A percentile compares a stretch with the other conserved stretches of the same genome.
These are phyloP conservation scores for Anolis sagrei DNA, from an alignment of 2,113 vertebrate genomes.

Conservation along the genomic window DNA sequence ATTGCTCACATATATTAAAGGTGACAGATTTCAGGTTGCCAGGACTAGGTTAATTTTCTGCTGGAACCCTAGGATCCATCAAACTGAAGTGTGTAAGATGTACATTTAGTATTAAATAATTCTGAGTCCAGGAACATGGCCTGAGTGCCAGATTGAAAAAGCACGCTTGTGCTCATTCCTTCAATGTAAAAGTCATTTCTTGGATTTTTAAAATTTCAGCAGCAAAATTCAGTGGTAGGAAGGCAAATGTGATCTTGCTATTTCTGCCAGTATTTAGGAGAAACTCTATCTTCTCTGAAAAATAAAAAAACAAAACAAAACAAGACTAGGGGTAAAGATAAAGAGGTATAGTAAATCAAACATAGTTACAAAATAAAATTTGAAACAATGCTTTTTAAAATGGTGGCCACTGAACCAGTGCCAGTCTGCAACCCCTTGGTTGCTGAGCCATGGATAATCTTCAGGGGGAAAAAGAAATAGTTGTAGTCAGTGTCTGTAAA, in stretches of 20 bases:
- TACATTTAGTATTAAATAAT: neutral
- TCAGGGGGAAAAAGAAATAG: too few species aligned
- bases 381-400: too few species aligned
- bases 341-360: too few species aligned
- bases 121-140: neutral
- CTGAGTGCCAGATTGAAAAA: neutral
- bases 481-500: too few species aligned
- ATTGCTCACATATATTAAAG: neutral
- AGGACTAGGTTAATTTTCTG: neutral
- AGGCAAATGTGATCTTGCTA: neutral
- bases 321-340: too few species aligned
- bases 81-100: neutral
- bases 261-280: neutral
- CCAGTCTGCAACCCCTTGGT: too few species aligned
- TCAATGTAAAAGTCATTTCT: neutral
- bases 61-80: neutral
- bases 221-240: neutral
- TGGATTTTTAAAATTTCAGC: neutral
- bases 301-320: too few species aligned
- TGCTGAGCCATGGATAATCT: too few species aligned
- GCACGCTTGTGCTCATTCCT: neutral
- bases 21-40: neutral
- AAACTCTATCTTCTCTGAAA: too few species aligned
- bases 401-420: too few species aligned
- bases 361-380: too few species aligned